phyloP scores from a whole-genome alignment of 2,113 vertebrate species.

The Synchiropus splendidus region DNA sequence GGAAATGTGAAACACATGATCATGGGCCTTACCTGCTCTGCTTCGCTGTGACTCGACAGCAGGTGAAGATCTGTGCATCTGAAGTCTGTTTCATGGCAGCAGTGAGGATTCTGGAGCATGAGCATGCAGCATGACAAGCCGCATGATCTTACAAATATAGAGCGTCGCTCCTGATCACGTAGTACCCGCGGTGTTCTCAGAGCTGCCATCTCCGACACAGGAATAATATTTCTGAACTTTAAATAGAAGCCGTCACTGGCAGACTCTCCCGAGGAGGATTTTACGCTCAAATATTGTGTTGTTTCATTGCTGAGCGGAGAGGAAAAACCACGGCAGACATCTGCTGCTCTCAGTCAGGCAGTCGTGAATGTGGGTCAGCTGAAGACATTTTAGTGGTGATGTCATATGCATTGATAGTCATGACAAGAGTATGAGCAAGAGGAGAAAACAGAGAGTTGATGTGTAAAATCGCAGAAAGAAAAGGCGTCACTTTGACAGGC shows the following conservation, averaged over 20 bases:
- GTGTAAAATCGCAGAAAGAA: too few relatives aligned
- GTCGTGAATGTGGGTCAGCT: slow-evolving; percentile 36
- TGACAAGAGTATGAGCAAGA: too few relatives aligned
- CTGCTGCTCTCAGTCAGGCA: slow-evolving; percentile 15
- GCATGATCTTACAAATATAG: slow-evolving; percentile 70
- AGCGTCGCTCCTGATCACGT: slow-evolving; percentile 57
- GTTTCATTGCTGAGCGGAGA: background rate
- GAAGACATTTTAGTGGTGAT: slow-evolving; percentile 32
- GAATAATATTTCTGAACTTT: slow-evolving; percentile 49
- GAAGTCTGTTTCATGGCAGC: slow-evolving; percentile 16
- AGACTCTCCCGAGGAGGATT: slow-evolving; percentile 1
- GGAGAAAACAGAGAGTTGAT: too few relatives aligned
- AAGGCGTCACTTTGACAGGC: too few relatives aligned
- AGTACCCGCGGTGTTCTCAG: slow-evolving; percentile 41
- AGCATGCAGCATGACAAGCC: slow-evolving; percentile 22
- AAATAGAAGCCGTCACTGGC: slow-evolving; percentile 44
- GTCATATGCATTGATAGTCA: too few relatives aligned
- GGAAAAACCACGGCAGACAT: slow-evolving; percentile 1
- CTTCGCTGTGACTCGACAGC: slow-evolving; percentile 18
- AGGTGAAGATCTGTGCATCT: slow-evolving; percentile 16
- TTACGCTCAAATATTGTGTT: slow-evolving; percentile 5
- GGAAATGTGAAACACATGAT: background rate
- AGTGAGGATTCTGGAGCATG: slow-evolving; percentile 28
- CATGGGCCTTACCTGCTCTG: slow-evolving; percentile 48
- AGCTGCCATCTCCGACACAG: slow-evolving; percentile 41